Evolutionary conservation across 2,797 vertebrate genomes (phyloP).

Genomic region (Sebastes reedi): DNA sequence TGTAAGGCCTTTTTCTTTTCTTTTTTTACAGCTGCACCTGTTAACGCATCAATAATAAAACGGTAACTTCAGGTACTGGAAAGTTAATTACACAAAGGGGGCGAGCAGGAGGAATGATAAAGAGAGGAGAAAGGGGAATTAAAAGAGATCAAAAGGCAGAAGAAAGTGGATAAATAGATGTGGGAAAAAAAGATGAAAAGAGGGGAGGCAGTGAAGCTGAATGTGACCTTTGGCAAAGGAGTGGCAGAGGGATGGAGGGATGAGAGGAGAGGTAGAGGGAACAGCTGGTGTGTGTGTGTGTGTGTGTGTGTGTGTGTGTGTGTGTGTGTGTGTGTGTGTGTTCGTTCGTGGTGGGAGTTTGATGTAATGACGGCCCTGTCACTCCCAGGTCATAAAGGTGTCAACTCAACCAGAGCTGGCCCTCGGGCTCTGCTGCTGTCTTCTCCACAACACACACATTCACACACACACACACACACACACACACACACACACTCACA

Average conservation of each 20-base stretch:
- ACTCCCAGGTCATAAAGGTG: constrained; percentile 75
- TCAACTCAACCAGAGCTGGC: constrained; percentile 60
- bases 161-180: constrained; percentile 33
- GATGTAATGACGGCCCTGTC: constrained; percentile 69
- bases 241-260: constrained; percentile 57
- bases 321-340: constrained; percentile 46
- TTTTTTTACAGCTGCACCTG: not conserved
- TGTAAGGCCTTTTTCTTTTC: not conserved
- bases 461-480: not conserved
- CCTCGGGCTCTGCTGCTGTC: constrained; percentile 38
- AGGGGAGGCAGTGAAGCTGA: constrained; percentile 22
- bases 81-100: constrained; percentile 28
- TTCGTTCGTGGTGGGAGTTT: constrained; percentile 41
- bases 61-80: not conserved
- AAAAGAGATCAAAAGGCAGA: constrained; percentile 23
- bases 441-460: not conserved
- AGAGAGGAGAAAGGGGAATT: not conserved
- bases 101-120: constrained; percentile 4
- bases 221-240: constrained; percentile 71
- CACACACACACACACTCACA: not conserved
- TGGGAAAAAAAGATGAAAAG: constrained; percentile 27
- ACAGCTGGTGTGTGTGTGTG: constrained; percentile 65
- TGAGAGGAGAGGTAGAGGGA: constrained; percentile 50
- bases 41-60: constrained; percentile 5
- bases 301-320: constrained; percentile 27